Base-by-base conservation (phyloP, 2,797 vertebrate species). In the Gallirallus australis region DNA sequence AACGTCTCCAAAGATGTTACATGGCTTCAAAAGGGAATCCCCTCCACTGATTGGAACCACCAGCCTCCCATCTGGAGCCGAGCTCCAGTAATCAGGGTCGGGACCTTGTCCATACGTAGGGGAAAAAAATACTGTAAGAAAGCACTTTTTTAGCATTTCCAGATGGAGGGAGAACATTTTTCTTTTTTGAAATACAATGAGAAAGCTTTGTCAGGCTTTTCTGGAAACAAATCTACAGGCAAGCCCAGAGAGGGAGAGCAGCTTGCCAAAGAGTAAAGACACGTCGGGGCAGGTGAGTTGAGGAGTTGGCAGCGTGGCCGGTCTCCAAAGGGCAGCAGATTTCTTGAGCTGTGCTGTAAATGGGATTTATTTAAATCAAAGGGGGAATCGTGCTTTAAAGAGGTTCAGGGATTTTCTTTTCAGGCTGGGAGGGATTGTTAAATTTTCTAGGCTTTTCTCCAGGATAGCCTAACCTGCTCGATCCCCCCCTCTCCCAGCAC, bases 121-220 rank as follows among this genome's bases (percentile, higher is more conserved):
- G 86, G 86, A 95, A 92, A 95, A 95, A 96, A 97, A 97, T 97
- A 97, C 97, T 96, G 96, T 97, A 98, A 97, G 96, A 98, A 97
- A 97, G 96, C 94, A 96, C 91, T 96, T 94, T 97, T 98, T 98
- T 97, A 98, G 97, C 97, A 97, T 97, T 98, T 98, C 97, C 97
- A 98, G 97, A 98, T 98, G 97, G 96, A 96, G 94, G 89, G 6
- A 31, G 97, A 97, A 96, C 84, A 93, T 96, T 97, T 97, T 97
- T 96, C 93, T 95, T 97, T 97, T 97, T 97, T 97, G 97, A 97
- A 97, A 98, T 97, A 97, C 97, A 97, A 97, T 95, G 97, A 98
- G 96, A 97, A 97, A 97, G 96, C 86, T 97, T 97, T 97, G 96
- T 96, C 93, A 92, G 93, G 94, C 80, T 96, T 92, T 96, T 97